Evolutionary conservation across 2,797 vertebrate species (phyloP), one percentile per base, ranked within the genome.

Genomic region (Spheniscus humboldti): DNA sequence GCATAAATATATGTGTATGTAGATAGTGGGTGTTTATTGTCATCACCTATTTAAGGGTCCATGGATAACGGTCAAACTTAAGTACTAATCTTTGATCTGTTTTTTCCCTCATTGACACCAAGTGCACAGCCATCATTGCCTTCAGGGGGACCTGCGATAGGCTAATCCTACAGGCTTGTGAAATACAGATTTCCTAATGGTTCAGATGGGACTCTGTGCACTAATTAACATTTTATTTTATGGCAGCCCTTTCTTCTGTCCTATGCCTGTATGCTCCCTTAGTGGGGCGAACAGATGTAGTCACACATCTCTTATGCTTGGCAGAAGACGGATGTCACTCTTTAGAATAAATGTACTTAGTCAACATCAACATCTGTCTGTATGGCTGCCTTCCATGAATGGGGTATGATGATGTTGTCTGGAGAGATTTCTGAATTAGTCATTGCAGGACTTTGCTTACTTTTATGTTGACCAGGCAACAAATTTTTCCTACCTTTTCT

Each of bases 281-380:
- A 93, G 93, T 94, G 92, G 67, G 73, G 91, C 10, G 97, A 98
- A 94, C 98, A 98, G 98, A 98, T 98, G 98, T 92, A 97, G 80
- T 64, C 97, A 93, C 96, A 96, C 94, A 88, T 85, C 90, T 95
- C 94, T 81, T 95, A 45, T 88, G 94, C 96, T 94, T 97, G 97
- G 97, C 97, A 97, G 87, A 85, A 97, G 97, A 97, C 69, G 97
- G 98, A 97, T 98, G 98, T 96, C 97, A 98, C 88, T 95, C 95
- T 94, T 93, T 22, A 71, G 92, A 97, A 97, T 93, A 83, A 94
- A 96, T 92, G 74, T 66, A 79, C 72, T 92, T 88, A 96, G 97
- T 97, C 97, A 98, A 94, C 96, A 97, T 86, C 96, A 97, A 90
- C 98, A 98, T 98, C 98, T 98, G 98, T 94, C 97, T 94, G 41